Conservation (phyloP, 2,113 vertebrate species). For the Galbula dea region DNA sequence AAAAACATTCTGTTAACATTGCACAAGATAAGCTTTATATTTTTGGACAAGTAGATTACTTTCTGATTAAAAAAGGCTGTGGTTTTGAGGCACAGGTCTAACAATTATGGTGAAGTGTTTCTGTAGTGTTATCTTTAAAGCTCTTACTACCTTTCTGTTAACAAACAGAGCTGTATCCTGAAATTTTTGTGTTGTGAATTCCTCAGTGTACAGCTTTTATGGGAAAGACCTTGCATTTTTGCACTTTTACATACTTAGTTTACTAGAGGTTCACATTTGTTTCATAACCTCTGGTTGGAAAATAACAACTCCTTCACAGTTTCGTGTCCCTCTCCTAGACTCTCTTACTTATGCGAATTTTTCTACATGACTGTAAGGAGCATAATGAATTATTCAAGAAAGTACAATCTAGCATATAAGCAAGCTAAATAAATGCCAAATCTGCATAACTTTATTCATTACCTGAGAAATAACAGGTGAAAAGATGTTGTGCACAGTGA, state of each 20-base stretch:
- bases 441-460: not conserved
- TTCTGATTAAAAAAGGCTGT: not conserved
- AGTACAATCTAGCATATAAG: not conserved
- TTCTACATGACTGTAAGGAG: not conserved
- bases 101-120: not conserved
- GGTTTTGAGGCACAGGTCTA: not conserved
- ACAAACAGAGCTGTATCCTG: not conserved
- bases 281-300: not conserved
- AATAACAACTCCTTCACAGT: accelerated
- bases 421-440: not conserved
- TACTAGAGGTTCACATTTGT: not conserved
- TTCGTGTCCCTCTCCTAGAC: not conserved
- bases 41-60: not conserved
- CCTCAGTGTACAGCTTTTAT: not conserved
- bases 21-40: not conserved
- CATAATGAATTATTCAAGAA: not conserved
- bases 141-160: not conserved
- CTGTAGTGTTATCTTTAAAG: not conserved
- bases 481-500: not conserved
- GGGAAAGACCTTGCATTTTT: not conserved
- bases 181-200: not conserved
- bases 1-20: not conserved
- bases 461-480: not conserved
- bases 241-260: not conserved
- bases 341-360: not conserved